phyloP scores from a whole-genome alignment of 2,888 invertebrate genomes.

The Agapostemon virescens region DNA sequence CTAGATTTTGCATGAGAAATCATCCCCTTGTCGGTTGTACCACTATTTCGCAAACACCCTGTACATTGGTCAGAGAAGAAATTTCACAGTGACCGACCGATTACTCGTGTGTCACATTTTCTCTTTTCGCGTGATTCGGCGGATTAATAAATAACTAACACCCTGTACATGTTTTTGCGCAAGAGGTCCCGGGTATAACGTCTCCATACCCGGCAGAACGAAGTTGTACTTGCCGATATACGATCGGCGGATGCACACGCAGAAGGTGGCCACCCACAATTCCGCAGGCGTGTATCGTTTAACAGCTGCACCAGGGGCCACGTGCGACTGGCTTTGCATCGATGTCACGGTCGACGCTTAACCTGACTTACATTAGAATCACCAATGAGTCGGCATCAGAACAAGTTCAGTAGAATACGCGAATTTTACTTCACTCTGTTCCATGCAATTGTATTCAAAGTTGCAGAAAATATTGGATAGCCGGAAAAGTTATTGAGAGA shows the following conservation, averaged over 20 bases:
- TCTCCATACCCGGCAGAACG: constrained; percentile 76
- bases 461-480: too few species aligned
- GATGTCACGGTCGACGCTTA: constrained; percentile 30
- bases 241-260: constrained; percentile 74
- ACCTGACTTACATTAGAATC: constrained; percentile 34
- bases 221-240: constrained; percentile 79
- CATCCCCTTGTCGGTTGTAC: too few species aligned
- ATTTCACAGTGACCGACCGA: constrained; percentile 24
- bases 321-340: constrained; percentile 47
- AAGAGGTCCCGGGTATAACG: constrained; percentile 69
- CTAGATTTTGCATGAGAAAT: too few species aligned
- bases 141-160: constrained; percentile 50
- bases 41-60: too few species aligned
- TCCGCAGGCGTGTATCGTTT: constrained; percentile 70
- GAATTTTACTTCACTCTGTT: not conserved
- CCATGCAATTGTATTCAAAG: not conserved
- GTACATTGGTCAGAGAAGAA: not conserved
- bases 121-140: constrained; percentile 28
- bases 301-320: constrained; percentile 66
- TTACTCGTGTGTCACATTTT: constrained; percentile 12
- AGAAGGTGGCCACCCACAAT: constrained; percentile 78
- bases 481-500: too few species aligned
- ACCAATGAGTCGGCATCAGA: constrained; percentile 6
- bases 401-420: not conserved
- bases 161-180: constrained; percentile 44